Evolutionary conservation across 2,113 vertebrate genomes (phyloP), one percentile per base, ranked within the genome.

Genomic region (Lepisosteus oculatus): DNA sequence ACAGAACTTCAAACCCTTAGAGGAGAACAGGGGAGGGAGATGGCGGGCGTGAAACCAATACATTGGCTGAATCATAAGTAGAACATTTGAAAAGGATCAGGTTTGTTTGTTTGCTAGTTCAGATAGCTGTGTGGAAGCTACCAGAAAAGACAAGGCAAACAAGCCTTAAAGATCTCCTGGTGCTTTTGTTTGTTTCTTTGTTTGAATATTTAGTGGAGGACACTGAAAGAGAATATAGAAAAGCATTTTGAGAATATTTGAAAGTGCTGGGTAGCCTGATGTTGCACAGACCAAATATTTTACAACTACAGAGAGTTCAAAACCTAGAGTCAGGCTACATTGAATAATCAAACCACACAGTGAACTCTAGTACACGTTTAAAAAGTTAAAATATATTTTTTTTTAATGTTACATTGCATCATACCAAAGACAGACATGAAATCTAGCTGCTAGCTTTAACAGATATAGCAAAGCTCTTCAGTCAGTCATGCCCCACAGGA

Each of bases 31-130:
- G 5, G n/a, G 57, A 13, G n/a, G 5, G 29, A 29, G 29, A 29
- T 29, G 29, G 29, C 29, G 29, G 29, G 29, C 29, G 29, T n/a
- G 14, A 15, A 4, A 59, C 11, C 12, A 59, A 3, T n/a, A 59
- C 11, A 4, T 5, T 59, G n/a, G 57, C 57, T 11, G 5, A 51
- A 51, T 59, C 56, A 13, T 13, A 59, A 59, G 4, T 59, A 51
- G 14, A 59, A 59, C 57, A 59, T 59, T 59, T 59, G n/a, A 59
- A 59, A 59, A 15, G 57, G 57, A 59, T 59, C 57, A 59, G 57
- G 13, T 3, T 15, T 59, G 57, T 59, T 59, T 59, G n/a, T 59
- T 59, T 59, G 57, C 14, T 59, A 13, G 57, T 59, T 59, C 57
- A 59, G 57, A 59, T 59, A 59, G 12, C 57, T 59, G 14, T 59